Conservation (phyloP, 2,797 vertebrate species). For the Protosalanx chinensis region DNA sequence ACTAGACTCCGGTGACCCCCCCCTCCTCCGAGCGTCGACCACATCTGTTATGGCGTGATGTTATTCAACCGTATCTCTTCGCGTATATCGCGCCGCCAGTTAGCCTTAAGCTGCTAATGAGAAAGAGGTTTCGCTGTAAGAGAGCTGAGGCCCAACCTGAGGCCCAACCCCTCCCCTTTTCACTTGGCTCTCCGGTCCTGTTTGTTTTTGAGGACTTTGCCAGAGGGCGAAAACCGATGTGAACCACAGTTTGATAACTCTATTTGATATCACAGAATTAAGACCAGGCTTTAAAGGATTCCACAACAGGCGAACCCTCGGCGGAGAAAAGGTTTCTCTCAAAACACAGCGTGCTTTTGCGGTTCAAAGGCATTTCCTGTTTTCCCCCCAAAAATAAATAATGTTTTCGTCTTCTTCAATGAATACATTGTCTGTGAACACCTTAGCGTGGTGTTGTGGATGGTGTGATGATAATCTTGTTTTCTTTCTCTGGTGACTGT, state of each 20-base stretch:
- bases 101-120: constrained; percentile 51
- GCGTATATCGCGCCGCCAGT: constrained; percentile 51
- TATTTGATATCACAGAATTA: constrained; percentile 45
- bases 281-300: constrained; percentile 40
- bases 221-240: constrained; percentile 47
- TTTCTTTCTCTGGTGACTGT: constrained; percentile 14
- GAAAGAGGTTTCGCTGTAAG: constrained; percentile 58
- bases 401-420: constrained; percentile 3
- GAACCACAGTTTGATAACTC: constrained; percentile 45
- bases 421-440: constrained; percentile 42
- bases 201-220: constrained; percentile 51
- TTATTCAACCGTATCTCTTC: constrained; percentile 64
- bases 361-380: constrained; percentile 43
- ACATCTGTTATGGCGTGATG: constrained; percentile 64
- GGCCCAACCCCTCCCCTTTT: too few species aligned
- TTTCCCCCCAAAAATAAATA: background rate
- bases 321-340: constrained; percentile 23
- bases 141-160: constrained; percentile 47
- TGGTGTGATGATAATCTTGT: constrained; percentile 34
- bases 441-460: constrained; percentile 25
- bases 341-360: constrained; percentile 35
- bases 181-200: too few species aligned
- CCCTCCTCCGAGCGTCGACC: constrained; percentile 51
- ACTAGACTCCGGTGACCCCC: constrained; percentile 56
- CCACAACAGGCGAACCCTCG: constrained; percentile 22